phyloP scores from a whole-genome alignment of 2,888 invertebrate genomes.

The Sicus ferrugineus region DNA sequence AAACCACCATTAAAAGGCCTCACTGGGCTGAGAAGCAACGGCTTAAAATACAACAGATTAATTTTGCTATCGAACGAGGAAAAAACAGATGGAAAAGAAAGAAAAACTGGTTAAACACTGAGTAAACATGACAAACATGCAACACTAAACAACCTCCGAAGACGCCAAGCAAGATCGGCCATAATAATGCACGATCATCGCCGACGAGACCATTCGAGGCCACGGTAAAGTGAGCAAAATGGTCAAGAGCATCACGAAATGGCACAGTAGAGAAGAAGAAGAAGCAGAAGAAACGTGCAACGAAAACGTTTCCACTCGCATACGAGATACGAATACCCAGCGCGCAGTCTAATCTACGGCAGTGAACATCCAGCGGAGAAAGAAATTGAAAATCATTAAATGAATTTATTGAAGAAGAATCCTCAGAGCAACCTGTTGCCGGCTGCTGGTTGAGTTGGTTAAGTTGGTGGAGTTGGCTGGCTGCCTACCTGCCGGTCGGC shows the following conservation, averaged over 20 bases:
- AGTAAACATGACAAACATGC: slow-evolving; percentile 22
- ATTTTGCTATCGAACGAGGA: not conserved
- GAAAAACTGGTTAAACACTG: slow-evolving; percentile 17
- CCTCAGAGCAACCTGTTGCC: too few relatives aligned
- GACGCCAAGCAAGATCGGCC: slow-evolving; percentile 4
- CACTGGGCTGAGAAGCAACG: not conserved
- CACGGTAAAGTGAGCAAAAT: not conserved
- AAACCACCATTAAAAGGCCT: not conserved
- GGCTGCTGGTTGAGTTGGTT: too few relatives aligned
- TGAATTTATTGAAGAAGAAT: slow-evolving; percentile 20
- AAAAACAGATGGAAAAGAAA: not conserved
- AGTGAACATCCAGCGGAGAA: slow-evolving; percentile 5
- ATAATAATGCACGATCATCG: not conserved
- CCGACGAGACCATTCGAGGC: not conserved
- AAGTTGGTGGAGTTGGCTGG: not conserved
- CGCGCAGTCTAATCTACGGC: not conserved
- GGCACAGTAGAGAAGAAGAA: slow-evolving; percentile 3
- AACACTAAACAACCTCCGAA: not conserved
- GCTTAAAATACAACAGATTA: not conserved
- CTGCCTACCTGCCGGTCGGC: not conserved
- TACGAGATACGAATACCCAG: not conserved
- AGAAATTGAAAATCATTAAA: slow-evolving; percentile 18
- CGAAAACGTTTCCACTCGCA: not conserved
- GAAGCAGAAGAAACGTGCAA: not conserved
- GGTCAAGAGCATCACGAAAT: slow-evolving; percentile 24